These are phyloP conservation scores for Mythimna lalbum DNA, from an alignment of 2,888 invertebrate genomes.

Conservation along the genomic window DNA sequence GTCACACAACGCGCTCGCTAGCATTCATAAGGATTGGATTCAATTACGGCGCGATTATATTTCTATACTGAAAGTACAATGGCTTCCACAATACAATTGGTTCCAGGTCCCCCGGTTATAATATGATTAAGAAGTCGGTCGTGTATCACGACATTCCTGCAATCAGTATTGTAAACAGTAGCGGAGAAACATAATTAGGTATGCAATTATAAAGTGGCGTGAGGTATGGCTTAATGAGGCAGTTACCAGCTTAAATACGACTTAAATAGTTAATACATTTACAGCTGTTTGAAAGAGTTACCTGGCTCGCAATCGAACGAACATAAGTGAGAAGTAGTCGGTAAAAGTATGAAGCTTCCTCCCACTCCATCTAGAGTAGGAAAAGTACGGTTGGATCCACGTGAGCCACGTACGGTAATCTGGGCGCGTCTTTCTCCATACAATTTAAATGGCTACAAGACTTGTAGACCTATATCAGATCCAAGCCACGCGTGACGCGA, in stretches of 20 bases:
- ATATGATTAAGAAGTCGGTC: conserved; percentile 31
- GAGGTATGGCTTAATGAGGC: conserved; percentile 31
- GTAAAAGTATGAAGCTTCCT: no score
- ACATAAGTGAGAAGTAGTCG: no score
- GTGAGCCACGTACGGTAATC: no score
- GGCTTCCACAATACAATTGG: conserved; percentile 5
- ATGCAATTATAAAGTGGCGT: conserved; percentile 30
- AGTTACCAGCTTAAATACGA: conserved; percentile 15
- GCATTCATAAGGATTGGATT: conserved; percentile 9
- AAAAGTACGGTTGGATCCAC: no score
- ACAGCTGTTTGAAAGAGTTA: no score
- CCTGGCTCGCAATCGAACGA: no score
- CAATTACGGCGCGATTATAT: conserved; percentile 7
- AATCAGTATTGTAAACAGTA: conserved; percentile 39
- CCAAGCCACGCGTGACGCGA: no score
- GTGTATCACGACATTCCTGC: conserved; percentile 32
- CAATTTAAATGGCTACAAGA: no score
- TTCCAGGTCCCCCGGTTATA: conserved; percentile 25
- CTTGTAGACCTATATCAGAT: no score
- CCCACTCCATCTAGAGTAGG: no score
- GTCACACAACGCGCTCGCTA: neutral
- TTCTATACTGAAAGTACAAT: conserved; percentile 2
- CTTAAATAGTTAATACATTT: conserved; percentile 22
- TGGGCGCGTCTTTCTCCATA: no score
- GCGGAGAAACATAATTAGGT: conserved; percentile 31